Conservation (phyloP, 1,140 invertebrate genomes). For the Bombus impatiens region DNA sequence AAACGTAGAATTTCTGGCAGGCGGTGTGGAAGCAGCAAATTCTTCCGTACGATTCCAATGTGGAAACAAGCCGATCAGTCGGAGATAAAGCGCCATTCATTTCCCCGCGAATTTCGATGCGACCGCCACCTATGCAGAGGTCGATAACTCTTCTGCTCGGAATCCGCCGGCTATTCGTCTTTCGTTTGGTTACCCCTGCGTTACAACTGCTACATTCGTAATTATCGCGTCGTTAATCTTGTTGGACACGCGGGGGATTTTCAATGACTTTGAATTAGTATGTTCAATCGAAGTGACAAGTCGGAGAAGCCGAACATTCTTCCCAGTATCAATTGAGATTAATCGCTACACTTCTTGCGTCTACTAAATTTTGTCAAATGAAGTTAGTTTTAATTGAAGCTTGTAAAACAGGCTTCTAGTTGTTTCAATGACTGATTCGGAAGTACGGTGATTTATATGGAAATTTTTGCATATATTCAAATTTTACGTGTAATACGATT, state of each 20-base stretch:
- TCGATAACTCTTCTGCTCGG: slow-evolving; percentile 36
- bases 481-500: neutral
- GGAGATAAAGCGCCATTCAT: slow-evolving; percentile 44
- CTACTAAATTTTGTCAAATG: neutral
- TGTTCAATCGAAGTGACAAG: neutral
- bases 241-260: slow-evolving; percentile 1
- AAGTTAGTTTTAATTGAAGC: neutral
- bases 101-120: neutral
- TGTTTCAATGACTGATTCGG: neutral
- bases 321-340: slow-evolving; percentile 24
- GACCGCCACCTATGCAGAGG: neutral
- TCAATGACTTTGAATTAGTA: slow-evolving; percentile 29
- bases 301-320: neutral
- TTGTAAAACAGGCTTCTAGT: neutral
- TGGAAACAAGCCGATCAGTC: slow-evolving; percentile 39
- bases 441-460: neutral
- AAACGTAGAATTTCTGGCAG: slow-evolving; percentile 32
- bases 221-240: slow-evolving; percentile 50
- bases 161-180: slow-evolving; percentile 33
- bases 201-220: slow-evolving; percentile 9
- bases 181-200: slow-evolving; percentile 24
- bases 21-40: neutral
- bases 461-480: neutral
- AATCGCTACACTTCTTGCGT: neutral
- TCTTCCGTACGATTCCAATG: slow-evolving; percentile 34